phyloP scores from a whole-genome alignment of 2,888 invertebrate species.

The Aphidius colemani region DNA sequence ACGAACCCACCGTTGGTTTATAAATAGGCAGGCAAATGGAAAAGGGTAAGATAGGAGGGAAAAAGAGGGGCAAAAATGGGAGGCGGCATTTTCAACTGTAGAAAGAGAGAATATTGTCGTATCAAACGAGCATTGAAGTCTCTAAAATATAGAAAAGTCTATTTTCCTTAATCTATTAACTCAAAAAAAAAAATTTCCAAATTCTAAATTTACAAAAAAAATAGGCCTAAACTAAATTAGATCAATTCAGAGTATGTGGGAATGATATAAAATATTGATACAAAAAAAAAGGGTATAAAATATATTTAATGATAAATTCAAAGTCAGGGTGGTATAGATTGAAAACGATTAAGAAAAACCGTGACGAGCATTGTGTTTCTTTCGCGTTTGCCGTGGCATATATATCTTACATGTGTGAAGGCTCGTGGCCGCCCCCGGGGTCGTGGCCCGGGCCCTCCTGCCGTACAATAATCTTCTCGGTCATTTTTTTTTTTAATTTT shows the following conservation, averaged over 20 bases:
- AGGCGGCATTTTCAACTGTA: constrained; percentile 5
- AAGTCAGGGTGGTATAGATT: constrained; percentile 23
- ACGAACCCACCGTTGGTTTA: constrained; percentile 28
- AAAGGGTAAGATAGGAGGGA: constrained; percentile 28
- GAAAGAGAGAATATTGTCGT: too few relatives aligned
- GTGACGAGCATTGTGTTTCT: constrained; percentile 56
- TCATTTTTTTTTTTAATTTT: constrained; percentile 19
- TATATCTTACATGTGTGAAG: constrained; percentile 38
- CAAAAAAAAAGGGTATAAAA: not conserved
- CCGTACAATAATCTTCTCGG: constrained; percentile 49
- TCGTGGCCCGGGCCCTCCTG: constrained; percentile 56
- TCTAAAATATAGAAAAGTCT: constrained; percentile 39
- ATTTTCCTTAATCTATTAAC: too few relatives aligned
- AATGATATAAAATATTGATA: not conserved
- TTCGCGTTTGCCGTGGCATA: constrained; percentile 36
- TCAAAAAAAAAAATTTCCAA: not conserved
- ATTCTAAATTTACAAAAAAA: too few relatives aligned
- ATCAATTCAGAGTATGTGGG: too few relatives aligned
- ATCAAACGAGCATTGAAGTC: constrained; percentile 51
- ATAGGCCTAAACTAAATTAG: too few relatives aligned
- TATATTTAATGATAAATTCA: too few relatives aligned
- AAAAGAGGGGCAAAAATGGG: constrained; percentile 39
- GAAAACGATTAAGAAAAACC: constrained; percentile 58
- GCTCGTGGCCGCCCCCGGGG: constrained; percentile 54
- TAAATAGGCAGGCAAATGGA: constrained; percentile 22